Conservation (phyloP, 2,888 invertebrate species). For the Lapara coniferarum region DNA sequence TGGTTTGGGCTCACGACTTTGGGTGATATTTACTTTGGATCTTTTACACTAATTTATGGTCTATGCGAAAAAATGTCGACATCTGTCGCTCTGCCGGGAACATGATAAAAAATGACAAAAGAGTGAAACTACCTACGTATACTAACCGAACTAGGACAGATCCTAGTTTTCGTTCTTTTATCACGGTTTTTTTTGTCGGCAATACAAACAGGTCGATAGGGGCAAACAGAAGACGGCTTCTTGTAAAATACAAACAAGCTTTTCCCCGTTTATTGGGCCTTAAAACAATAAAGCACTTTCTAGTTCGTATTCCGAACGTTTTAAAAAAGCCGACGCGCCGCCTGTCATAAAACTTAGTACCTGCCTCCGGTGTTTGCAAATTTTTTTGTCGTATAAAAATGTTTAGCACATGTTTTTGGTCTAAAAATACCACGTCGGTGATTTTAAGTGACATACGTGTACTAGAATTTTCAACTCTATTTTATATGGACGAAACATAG, state of each 20-base stretch:
- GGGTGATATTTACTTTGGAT: conserved; percentile 80
- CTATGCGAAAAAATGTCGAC: conserved; percentile 63
- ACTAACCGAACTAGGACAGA: conserved; percentile 6
- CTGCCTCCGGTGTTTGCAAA: conserved; percentile 60
- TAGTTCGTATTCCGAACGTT: conserved; percentile 37
- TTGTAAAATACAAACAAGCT: conserved; percentile 60
- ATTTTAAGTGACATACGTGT: not conserved
- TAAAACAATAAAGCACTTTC: conserved; percentile 74
- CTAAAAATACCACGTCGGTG: conserved; percentile 11
- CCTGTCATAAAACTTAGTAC: conserved; percentile 56
- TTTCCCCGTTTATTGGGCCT: conserved; percentile 56
- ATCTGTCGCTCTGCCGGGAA: conserved; percentile 61
- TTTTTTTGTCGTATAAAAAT: conserved; percentile 36
- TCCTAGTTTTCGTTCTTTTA: conserved; percentile 20
- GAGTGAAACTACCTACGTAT: conserved; percentile 31
- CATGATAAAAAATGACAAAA: conserved; percentile 40
- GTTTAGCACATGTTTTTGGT: conserved; percentile 5
- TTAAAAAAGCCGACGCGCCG: conserved; percentile 32
- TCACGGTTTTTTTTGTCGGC: conserved; percentile 22
- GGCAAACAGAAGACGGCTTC: conserved; percentile 43
- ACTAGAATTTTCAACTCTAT: too few species aligned
- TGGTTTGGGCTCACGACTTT: conserved; percentile 77
- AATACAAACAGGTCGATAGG: conserved; percentile 28
- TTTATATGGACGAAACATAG: too few species aligned
- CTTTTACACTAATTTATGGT: conserved; percentile 79